phyloP scores from a whole-genome alignment of 1,140 invertebrate species.

The Contarinia nasturtii region DNA sequence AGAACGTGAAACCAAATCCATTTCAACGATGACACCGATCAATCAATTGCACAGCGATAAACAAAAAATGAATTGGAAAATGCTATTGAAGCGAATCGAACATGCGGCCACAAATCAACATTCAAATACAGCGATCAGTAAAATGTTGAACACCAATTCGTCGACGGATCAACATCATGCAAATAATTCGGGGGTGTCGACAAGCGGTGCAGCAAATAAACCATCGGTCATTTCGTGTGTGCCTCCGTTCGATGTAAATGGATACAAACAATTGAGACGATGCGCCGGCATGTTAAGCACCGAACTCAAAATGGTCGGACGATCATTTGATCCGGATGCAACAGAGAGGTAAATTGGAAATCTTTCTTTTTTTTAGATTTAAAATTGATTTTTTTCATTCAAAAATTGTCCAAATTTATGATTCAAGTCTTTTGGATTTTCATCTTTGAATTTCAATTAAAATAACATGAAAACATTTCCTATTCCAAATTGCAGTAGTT shows the following conservation, averaged over 20 bases:
- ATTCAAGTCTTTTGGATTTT: no score
- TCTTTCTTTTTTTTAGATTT: no score
- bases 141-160: conserved; percentile 26
- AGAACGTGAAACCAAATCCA: conserved; percentile 14
- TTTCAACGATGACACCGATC: background rate
- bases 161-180: conserved; percentile 33
- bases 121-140: conserved; percentile 28
- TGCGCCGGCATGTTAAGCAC: conserved; percentile 46
- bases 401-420: no score
- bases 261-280: conserved; percentile 34
- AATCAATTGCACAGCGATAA: conserved; percentile 9
- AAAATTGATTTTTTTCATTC: no score
- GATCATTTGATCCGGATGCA: conserved; percentile 72
- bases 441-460: no score
- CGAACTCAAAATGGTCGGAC: conserved; percentile 49
- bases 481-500: conserved; percentile 34
- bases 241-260: conserved; percentile 24
- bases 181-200: no score
- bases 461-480: no score
- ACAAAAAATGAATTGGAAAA: conserved; percentile 14
- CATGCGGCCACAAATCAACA: conserved; percentile 14
- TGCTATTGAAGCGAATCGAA: conserved; percentile 15
- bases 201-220: conserved; percentile 12
- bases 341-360: conserved; percentile 59
- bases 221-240: background rate